Percentiles rank a stretch among this genome's conserved stretches.
Evolutionary conservation across 2,888 invertebrate species (phyloP).

Genomic region (Sycophila texana): DNA sequence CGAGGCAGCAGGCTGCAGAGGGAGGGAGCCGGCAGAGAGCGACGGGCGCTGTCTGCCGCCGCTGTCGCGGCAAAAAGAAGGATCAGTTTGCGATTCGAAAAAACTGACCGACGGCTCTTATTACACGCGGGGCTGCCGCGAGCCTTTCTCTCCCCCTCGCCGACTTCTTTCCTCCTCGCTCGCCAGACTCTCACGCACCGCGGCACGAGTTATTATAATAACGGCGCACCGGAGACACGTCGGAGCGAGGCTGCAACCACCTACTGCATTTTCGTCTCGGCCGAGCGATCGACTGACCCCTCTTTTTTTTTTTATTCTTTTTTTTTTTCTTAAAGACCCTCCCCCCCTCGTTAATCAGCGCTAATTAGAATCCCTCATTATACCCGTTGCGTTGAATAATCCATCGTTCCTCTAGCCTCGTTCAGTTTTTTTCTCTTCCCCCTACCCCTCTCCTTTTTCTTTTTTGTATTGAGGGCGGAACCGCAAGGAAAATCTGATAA

Average conservation of each 20-base stretch:
- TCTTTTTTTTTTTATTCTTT: neutral
- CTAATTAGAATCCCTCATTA: too few relatives aligned
- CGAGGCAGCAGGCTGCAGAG: slow-evolving; percentile 46
- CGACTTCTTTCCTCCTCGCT: neutral
- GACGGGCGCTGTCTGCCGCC: too few relatives aligned
- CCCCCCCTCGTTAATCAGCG: too few relatives aligned
- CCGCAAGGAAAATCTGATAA: too few relatives aligned
- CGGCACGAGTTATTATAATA: slow-evolving; percentile 42
- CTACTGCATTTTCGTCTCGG: too few relatives aligned
- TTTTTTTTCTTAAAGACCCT: neutral
- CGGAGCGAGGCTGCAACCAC: neutral
- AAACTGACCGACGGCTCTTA: slow-evolving; percentile 75
- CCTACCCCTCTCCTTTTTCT: too few relatives aligned
- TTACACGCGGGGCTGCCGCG: slow-evolving; percentile 73
- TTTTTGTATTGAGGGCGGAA: too few relatives aligned
- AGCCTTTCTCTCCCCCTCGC: slow-evolving; percentile 65
- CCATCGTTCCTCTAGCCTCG: too few relatives aligned
- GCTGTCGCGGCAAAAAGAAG: slow-evolving; percentile 52
- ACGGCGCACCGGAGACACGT: slow-evolving; percentile 43
- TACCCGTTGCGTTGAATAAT: too few relatives aligned
- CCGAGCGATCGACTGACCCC: too few relatives aligned
- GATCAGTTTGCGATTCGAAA: slow-evolving; percentile 65
- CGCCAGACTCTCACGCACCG: slow-evolving; percentile 40
- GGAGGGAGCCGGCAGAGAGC: slow-evolving; percentile 24
- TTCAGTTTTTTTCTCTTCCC: too few relatives aligned